Percentiles rank a stretch among this genome's conserved stretches.
Conservation (phyloP, 35 echinoderm and acorn worm species). For the Anneissia japonica region DNA sequence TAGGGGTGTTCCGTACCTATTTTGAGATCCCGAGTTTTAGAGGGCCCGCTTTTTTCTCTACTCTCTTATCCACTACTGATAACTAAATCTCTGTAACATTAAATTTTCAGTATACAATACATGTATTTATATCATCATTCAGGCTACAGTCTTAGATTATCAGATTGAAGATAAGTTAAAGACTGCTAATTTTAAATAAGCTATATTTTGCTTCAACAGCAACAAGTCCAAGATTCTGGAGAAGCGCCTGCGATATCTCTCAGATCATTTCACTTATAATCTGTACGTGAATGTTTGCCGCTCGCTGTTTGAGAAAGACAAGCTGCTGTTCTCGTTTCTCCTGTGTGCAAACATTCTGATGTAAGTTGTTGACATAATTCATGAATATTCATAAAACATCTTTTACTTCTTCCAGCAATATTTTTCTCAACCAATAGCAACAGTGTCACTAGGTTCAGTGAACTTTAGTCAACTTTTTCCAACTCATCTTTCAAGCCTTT, state of each 20-base stretch:
- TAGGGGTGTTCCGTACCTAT: no score
- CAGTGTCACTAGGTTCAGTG: not conserved
- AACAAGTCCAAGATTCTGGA: constrained; percentile 99
- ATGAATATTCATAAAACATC: not conserved
- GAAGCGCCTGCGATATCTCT: constrained; percentile 81
- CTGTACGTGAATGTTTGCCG: constrained; percentile 98
- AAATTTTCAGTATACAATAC: no score
- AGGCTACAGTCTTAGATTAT: no score
- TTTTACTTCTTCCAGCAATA: not conserved
- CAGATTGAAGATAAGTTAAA: no score
- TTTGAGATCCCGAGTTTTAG: no score
- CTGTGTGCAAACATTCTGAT: constrained; percentile 90
- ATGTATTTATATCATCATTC: no score
- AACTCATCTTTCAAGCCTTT: no score
- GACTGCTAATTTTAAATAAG: no score
- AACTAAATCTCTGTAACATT: no score
- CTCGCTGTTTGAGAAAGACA: constrained; percentile 95
- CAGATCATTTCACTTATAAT: constrained; percentile 97
- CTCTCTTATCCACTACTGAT: no score
- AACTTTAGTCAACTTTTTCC: no score
- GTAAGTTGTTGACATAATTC: constrained; percentile 47
- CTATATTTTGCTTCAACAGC: constrained; percentile 22
- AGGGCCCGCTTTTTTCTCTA: no score
- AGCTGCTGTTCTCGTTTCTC: constrained; percentile 80
- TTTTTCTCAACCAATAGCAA: not conserved